Evolutionary conservation across 1,140 invertebrate genomes (phyloP).

Genomic region (Zaprionus inermis): DNA sequence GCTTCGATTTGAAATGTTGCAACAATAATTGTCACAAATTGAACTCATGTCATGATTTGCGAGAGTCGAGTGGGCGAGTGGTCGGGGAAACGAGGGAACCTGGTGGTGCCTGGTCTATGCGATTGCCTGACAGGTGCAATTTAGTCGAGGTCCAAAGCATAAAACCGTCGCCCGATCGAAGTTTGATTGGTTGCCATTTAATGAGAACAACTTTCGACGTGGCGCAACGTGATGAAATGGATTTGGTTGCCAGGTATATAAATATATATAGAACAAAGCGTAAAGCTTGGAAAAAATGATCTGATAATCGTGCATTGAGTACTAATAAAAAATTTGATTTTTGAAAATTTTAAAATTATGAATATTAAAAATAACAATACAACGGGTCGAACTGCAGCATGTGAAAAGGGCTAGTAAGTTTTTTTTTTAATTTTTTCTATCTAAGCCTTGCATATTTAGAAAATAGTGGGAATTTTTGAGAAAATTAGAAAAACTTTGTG

Average conservation of each 20-base stretch:
- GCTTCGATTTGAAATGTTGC: slow-evolving; percentile 56
- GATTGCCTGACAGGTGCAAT: slow-evolving; percentile 58
- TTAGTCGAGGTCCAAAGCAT: slow-evolving; percentile 53
- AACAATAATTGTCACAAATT: slow-evolving; percentile 65
- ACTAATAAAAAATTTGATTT: not conserved
- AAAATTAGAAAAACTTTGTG: too few species aligned
- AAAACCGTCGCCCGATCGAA: slow-evolving; percentile 27
- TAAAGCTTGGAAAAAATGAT: not conserved
- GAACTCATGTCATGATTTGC: slow-evolving; percentile 61
- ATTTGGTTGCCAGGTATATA: not conserved
- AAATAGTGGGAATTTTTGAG: too few species aligned
- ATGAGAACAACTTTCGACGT: slow-evolving; percentile 47
- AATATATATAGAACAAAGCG: not conserved
- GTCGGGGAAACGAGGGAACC: not conserved
- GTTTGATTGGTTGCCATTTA: slow-evolving; percentile 36
- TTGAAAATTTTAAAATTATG: too few species aligned
- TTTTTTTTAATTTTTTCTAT: too few species aligned
- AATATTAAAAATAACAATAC: too few species aligned
- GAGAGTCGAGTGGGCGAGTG: slow-evolving; percentile 11
- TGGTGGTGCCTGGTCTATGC: slow-evolving; percentile 4
- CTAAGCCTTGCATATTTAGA: too few species aligned
- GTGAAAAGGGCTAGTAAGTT: too few species aligned
- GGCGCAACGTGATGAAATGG: slow-evolving; percentile 17
- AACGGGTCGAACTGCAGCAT: too few species aligned
- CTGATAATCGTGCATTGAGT: not conserved